Base-by-base conservation (phyloP, 2,888 invertebrate genomes). In the Aspidiotus destructor region DNA sequence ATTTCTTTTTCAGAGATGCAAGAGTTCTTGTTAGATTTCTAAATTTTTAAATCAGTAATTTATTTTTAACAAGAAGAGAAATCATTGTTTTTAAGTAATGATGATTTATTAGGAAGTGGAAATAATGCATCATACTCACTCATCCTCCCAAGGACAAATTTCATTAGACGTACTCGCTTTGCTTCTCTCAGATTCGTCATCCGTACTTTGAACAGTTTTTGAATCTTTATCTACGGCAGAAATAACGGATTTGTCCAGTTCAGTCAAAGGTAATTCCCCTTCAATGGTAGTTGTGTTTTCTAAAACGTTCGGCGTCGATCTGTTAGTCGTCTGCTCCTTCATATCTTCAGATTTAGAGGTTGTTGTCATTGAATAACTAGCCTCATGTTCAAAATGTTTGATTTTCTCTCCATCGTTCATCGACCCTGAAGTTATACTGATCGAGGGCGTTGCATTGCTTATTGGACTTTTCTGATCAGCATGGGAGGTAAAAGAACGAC, bases 91-190 rank as follows among this genome's bases (percentile, higher is more conserved):
- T n/a, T n/a, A n/a, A n/a, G n/a, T n/a, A n/a, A n/a, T n/a, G n/a
- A n/a, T n/a, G n/a, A n/a, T n/a, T n/a, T n/a, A n/a, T 28, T 28
- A 28, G 28, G 5, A 28, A 5, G 28, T 28, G 28, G 5, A 28
- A 28, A 28, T 28, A 28, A 28, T 28, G 28, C 5, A 28, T 28
- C 28, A 28, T 79, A 88, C 92, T 89, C 84, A 92, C 92, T 92
- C 92, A 81, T 92, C 91, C 84, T 92, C 92, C 92, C 93, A 93
- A 70, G 92, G 92, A 82, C 92, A 93, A 77, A 92, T 86, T 80
- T 91, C 89, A 80, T 77, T 77, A 28, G 76, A 76, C 7, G 77
- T 54, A 48, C 65, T 62, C 55, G 54, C 71, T 62, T 72, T 71
- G 42, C 41, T 65, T 11, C 61, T 70, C 40, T 70, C 72, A 58